These are phyloP conservation scores for Agrochola litura DNA, from an alignment of 2,888 invertebrate genomes.

Conservation along the genomic window DNA sequence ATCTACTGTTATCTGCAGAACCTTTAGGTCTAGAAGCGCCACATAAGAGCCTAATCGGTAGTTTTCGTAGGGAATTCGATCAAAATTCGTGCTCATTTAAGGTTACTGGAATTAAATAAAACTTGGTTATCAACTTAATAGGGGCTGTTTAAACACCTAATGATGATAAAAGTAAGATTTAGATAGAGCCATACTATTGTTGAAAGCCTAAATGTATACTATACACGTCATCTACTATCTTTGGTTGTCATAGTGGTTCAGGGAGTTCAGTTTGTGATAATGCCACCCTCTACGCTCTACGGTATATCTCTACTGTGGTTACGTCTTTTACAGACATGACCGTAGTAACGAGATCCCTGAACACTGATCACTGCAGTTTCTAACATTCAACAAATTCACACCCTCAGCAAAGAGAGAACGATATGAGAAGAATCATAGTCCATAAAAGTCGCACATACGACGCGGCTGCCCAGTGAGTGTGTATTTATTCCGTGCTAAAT, in stretches of 20 bases:
- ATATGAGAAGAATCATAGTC: constrained; percentile 36
- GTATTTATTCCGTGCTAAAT: constrained; percentile 33
- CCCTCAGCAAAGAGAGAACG: neutral
- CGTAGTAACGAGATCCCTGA: neutral
- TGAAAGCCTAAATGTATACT: neutral
- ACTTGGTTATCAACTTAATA: neutral
- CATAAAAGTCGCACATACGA: constrained; percentile 19
- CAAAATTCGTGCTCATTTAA: neutral
- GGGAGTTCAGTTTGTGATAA: neutral
- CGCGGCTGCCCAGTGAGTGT: neutral
- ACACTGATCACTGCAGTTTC: constrained; percentile 7
- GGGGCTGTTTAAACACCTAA: neutral
- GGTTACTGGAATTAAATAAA: neutral
- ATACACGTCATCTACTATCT: neutral
- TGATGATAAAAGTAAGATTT: neutral
- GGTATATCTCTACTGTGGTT: neutral
- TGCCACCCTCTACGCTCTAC: too few species aligned
- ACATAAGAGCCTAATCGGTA: neutral
- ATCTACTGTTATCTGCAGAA: constrained; percentile 47
- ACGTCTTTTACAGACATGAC: too few species aligned
- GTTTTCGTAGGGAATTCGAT: neutral
- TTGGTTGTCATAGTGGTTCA: neutral
- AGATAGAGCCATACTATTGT: neutral
- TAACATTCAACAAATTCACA: constrained; percentile 15
- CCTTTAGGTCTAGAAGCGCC: neutral